Conservation (phyloP, 2,888 invertebrate genomes). For the Scelioninae gen. 1 region DNA sequence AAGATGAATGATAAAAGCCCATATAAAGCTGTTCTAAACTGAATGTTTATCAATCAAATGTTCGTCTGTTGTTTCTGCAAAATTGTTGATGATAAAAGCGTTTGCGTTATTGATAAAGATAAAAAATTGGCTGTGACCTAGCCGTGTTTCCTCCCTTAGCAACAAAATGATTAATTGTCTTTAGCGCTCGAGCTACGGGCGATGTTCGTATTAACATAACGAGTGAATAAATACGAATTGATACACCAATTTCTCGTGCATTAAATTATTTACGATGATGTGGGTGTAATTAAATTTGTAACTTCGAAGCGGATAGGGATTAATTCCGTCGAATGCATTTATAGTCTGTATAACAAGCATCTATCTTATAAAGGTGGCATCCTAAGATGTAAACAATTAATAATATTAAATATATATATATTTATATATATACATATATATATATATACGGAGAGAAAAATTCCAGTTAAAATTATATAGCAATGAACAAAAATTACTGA, state of each 20-base stretch:
- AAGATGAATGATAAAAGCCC: too few relatives aligned
- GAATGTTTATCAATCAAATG: not conserved
- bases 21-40: not conserved
- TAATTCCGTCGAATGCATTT: conserved; percentile 10
- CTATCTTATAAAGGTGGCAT: too few relatives aligned
- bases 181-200: conserved; percentile 18
- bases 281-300: conserved; percentile 30
- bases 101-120: conserved; percentile 5
- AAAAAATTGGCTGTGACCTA: conserved; percentile 13
- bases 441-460: too few relatives aligned
- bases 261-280: conserved; percentile 14
- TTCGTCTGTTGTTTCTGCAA: too few relatives aligned
- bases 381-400: too few relatives aligned
- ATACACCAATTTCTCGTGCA: conserved; percentile 9
- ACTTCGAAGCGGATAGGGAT: not conserved
- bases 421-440: too few relatives aligned
- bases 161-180: conserved; percentile 54
- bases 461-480: too few relatives aligned
- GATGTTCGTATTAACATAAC: conserved; percentile 7
- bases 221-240: conserved; percentile 8
- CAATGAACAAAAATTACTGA: too few relatives aligned
- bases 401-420: too few relatives aligned
- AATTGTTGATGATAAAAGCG: not conserved
- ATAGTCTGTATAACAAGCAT: too few relatives aligned
- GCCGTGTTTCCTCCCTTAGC: conserved; percentile 34